A percentile compares a stretch with the other conserved stretches of the same genome.
These are phyloP conservation scores for Brachyrhaphis roseni DNA, from an alignment of 2,797 vertebrate genomes.

Conservation along the genomic window DNA sequence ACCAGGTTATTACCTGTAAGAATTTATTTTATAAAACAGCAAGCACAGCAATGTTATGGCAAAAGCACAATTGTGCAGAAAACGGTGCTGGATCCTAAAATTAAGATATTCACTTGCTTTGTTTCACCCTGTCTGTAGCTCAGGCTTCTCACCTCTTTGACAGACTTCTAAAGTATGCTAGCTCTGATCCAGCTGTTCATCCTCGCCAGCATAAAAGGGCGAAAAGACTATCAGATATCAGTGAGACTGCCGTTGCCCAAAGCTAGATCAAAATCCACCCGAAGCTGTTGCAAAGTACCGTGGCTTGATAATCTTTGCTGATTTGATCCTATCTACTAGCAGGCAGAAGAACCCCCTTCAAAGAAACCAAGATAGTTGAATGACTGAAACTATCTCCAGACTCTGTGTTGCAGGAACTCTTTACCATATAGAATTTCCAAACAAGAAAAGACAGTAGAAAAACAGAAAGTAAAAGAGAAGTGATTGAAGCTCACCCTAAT, in stretches of 20 bases:
- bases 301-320: constrained; percentile 68
- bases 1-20: background rate
- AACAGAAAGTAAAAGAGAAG: constrained; percentile 33
- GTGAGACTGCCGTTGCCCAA: constrained; percentile 49
- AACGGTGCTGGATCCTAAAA: constrained; percentile 14
- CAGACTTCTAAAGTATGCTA: constrained; percentile 58
- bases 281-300: constrained; percentile 60
- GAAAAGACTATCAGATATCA: constrained; percentile 58
- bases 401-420: constrained; percentile 19
- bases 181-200: constrained; percentile 61
- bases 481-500: background rate
- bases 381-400: constrained; percentile 45
- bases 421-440: background rate
- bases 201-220: constrained; percentile 43
- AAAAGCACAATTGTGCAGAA: background rate
- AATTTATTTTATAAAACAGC: background rate
- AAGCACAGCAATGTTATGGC: background rate
- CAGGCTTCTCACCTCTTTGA: constrained; percentile 48
- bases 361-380: constrained; percentile 51
- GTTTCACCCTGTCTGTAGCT: constrained; percentile 31
- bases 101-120: constrained; percentile 22
- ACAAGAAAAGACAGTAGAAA: background rate
- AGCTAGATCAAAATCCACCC: constrained; percentile 65
- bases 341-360: constrained; percentile 48
- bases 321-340: constrained; percentile 70